phyloP scores from a whole-genome alignment of 2,113 vertebrate genomes.

The Serranochromis macrocephalus region DNA sequence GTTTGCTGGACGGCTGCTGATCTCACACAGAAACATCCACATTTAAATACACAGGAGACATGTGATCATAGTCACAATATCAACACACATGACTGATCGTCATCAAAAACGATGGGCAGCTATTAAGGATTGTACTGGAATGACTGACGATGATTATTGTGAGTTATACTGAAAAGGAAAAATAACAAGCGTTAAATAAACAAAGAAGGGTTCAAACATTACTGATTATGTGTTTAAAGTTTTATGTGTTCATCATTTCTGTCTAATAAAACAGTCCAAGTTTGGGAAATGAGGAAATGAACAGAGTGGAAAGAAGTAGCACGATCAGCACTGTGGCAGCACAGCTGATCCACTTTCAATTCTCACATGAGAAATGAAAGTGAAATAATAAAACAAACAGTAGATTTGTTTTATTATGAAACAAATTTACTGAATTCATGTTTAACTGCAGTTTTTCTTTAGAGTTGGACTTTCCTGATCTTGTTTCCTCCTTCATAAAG shows the following conservation, averaged over 20 bases:
- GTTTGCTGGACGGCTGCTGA: not conserved
- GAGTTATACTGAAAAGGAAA: not conserved
- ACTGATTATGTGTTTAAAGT: not conserved
- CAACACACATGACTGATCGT: not conserved
- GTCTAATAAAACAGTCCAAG: not conserved
- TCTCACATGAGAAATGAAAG: not conserved
- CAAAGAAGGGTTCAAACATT: not conserved
- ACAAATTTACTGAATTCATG: not conserved
- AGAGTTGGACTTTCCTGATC: not conserved
- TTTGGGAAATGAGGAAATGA: not conserved
- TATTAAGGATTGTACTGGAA: not conserved
- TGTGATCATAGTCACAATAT: not conserved
- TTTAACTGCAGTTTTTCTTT: not conserved
- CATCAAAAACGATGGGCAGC: not conserved
- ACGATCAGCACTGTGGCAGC: rapidly evolving
- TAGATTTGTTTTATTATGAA: not conserved
- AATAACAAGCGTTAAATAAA: not conserved
- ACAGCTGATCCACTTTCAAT: not conserved
- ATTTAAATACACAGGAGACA: not conserved
- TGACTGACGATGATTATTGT: not conserved
- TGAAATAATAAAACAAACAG: not conserved
- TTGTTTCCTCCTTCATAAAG: not conserved
- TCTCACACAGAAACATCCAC: not conserved
- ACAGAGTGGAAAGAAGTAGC: not conserved
- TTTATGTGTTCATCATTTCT: not conserved